Conservation (phyloP, 30 jellyfish, hydroid and myxozoan genomes). For the Euphysa ruthae region DNA sequence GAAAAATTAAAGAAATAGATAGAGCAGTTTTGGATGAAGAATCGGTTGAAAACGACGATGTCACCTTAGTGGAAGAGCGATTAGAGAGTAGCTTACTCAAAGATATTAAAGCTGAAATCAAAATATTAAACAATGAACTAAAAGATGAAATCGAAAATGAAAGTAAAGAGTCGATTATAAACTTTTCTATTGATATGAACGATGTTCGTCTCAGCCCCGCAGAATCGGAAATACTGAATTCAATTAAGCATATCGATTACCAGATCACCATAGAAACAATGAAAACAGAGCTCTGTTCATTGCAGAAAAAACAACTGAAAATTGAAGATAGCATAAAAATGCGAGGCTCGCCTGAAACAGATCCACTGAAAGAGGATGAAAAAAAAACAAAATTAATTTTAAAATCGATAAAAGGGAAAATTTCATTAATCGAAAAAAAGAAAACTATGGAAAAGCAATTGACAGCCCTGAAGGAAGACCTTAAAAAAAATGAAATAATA, state of each 20-base stretch:
- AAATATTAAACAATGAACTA: neutral
- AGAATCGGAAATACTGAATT: slow-evolving; percentile 5
- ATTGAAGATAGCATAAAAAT: too few relatives aligned
- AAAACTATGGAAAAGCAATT: neutral
- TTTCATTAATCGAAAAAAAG: too few relatives aligned
- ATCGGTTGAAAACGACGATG: neutral
- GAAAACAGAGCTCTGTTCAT: too few relatives aligned
- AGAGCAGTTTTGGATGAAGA: neutral
- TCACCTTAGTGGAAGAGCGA: slow-evolving; percentile 14
- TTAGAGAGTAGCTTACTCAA: neutral
- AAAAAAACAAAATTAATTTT: too few relatives aligned
- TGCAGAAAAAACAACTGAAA: too few relatives aligned
- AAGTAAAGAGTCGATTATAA: neutral
- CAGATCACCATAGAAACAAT: too few relatives aligned
- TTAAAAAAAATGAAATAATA: neutral
- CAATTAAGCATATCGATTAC: too few relatives aligned
- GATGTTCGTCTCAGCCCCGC: neutral
- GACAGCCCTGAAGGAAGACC: neutral
- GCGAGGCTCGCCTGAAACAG: too few relatives aligned
- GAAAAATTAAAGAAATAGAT: neutral
- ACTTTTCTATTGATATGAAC: neutral
- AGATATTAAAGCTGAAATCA: neutral
- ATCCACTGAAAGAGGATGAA: too few relatives aligned
- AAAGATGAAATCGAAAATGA: neutral
- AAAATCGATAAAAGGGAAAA: too few relatives aligned